Conservation (phyloP, 1,140 invertebrate genomes). For the Cryptotermes secundus region DNA sequence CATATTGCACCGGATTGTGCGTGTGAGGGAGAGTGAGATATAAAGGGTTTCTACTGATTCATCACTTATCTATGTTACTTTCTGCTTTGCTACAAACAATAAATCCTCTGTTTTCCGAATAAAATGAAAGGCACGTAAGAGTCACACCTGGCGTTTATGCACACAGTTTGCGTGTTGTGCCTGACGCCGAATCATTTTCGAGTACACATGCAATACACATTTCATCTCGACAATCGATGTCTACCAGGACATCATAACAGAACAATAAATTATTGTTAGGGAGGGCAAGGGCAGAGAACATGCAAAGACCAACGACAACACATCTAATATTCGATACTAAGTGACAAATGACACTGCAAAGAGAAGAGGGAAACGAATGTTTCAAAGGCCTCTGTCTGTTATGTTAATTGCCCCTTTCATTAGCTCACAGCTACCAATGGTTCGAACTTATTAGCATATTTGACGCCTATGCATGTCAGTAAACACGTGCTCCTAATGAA, state of each 20-base stretch:
- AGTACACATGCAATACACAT: neutral
- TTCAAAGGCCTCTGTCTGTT: neutral
- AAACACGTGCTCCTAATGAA: neutral
- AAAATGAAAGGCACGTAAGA: neutral
- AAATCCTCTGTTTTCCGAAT: neutral
- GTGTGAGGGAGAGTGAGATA: too few relatives aligned
- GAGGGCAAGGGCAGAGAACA: neutral
- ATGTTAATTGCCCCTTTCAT: neutral
- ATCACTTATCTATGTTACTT: too few relatives aligned
- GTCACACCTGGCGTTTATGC: neutral
- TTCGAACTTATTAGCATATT: neutral
- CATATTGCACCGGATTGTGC: too few relatives aligned
- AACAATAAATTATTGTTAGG: neutral
- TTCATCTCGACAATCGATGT: neutral
- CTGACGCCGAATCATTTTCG: neutral
- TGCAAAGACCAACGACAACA: neutral
- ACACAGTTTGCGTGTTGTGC: neutral
- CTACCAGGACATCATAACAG: neutral
- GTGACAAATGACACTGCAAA: neutral
- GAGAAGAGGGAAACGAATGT: too few relatives aligned
- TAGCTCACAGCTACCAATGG: neutral
- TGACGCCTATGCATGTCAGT: neutral
- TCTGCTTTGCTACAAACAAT: too few relatives aligned
- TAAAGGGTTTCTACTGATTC: too few relatives aligned
- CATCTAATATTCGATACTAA: neutral